Conservation (phyloP, 2,888 invertebrate genomes). For the Oxystoma pomonae region DNA sequence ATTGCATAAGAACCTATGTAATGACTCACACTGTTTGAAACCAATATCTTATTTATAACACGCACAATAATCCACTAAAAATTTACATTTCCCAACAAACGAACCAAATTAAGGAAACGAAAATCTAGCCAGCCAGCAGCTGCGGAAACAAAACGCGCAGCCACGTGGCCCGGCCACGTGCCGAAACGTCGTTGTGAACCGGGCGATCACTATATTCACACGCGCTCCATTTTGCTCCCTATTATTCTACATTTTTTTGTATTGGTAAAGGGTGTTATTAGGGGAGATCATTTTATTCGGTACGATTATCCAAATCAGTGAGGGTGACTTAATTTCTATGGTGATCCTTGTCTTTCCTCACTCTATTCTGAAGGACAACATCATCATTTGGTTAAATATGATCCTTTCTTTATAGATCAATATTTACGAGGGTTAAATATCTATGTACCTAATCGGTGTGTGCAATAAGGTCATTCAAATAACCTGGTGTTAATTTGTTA, state of each 20-base stretch:
- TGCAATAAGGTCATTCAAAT: no score
- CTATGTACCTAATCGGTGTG: no score
- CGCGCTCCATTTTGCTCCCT: neutral
- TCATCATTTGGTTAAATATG: no score
- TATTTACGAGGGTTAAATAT: no score
- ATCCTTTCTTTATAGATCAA: no score
- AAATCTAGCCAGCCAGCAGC: slow-evolving; percentile 9
- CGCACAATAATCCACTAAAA: neutral
- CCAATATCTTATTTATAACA: neutral
- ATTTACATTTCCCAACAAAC: neutral
- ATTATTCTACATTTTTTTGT: neutral
- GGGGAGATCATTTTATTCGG: neutral
- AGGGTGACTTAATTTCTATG: no score
- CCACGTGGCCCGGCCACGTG: slow-evolving; percentile 9
- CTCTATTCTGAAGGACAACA: no score
- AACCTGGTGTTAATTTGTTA: no score
- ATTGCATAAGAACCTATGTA: no score
- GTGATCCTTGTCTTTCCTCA: no score
- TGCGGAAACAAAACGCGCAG: slow-evolving; percentile 22
- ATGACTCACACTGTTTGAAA: no score
- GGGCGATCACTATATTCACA: neutral
- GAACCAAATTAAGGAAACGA: neutral
- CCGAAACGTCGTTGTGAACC: neutral
- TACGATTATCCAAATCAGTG: no score
- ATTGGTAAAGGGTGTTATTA: neutral